Conservation (phyloP, 1,140 invertebrate species). For the Papilio helenus region DNA sequence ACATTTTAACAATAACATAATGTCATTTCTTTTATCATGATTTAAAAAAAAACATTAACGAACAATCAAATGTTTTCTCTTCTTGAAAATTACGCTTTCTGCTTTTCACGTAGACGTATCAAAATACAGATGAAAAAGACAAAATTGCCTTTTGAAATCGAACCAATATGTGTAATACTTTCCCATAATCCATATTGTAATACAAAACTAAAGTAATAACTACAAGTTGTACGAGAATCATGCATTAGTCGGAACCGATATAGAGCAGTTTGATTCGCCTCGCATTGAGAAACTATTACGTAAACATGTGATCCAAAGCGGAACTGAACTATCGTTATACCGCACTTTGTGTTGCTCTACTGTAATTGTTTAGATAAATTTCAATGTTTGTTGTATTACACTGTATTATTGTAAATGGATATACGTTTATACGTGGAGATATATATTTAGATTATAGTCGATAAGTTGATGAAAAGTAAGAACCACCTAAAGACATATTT, state of each 20-base stretch:
- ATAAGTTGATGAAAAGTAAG: neutral
- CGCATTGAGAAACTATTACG: conserved; percentile 27
- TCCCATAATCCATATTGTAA: neutral
- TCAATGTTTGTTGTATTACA: conserved; percentile 6
- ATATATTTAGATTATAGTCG: neutral
- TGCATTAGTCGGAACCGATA: conserved; percentile 19
- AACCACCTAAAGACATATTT: neutral
- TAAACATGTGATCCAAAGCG: conserved; percentile 30
- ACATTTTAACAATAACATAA: neutral
- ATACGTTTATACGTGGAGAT: too few species aligned
- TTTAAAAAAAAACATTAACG: neutral
- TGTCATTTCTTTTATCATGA: neutral
- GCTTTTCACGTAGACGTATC: neutral
- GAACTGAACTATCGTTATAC: conserved; percentile 19
- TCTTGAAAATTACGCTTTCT: too few species aligned
- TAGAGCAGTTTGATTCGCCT: conserved; percentile 22
- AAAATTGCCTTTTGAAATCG: too few species aligned
- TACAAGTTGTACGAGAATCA: neutral
- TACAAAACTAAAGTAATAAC: neutral
- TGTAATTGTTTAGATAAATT: conserved; percentile 18
- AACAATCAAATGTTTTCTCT: too few species aligned
- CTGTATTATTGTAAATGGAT: neutral
- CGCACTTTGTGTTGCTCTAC: neutral
- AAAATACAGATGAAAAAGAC: too few species aligned
- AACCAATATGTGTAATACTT: neutral